Base-by-base conservation (phyloP, 2,113 vertebrate genomes). In the Lepus europaeus region DNA sequence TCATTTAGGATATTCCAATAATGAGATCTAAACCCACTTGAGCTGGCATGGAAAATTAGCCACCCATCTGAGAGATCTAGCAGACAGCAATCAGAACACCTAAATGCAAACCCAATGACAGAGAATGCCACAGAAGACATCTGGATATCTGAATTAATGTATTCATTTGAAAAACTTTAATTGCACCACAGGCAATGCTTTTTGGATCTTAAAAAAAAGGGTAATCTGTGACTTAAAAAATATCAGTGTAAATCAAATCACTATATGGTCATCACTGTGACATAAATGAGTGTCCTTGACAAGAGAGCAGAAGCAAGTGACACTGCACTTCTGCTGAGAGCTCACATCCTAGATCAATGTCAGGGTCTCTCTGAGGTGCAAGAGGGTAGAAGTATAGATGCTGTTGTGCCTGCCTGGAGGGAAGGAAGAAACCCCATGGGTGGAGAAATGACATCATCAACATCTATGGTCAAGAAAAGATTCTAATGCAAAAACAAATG, bases 331-430 rank as follows among this genome's bases (percentile, higher is more conserved):
- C 39, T 86, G 33, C 36, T 86, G 36, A 39, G 0, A 74, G 19
- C 31, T 77, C 16, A 36, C 8, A 64, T 36, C 23, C 1, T 81
- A n/a, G 14, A 19, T 5, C 9, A 31, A 36, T 31, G n/a, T 91
- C 10, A 49, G 3, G 2, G 27, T 61, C 22, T 17, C 31, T 2
- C 20, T 74, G 27, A 78, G 10, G 20, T 61, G 11, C 31, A 39
- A 81, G 22, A 5, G 0, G 6, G 12, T 59, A 31, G 29, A 66
- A 74, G 14, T 70, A 0, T 11, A 70, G 29, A 49, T 49, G 12
- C n/a, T 19, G 23, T 11, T 14, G 16, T 25, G 1, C 8, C 3
- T 25, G 1, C 8, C 3, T 27, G 23, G 0, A 74, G 39, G 69
- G 17, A 81, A 80, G 20, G 11, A 31, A 74, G 27, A 73, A 25